phyloP scores from a whole-genome alignment of 2,888 invertebrate genomes.

The Drosophila lutescens region DNA sequence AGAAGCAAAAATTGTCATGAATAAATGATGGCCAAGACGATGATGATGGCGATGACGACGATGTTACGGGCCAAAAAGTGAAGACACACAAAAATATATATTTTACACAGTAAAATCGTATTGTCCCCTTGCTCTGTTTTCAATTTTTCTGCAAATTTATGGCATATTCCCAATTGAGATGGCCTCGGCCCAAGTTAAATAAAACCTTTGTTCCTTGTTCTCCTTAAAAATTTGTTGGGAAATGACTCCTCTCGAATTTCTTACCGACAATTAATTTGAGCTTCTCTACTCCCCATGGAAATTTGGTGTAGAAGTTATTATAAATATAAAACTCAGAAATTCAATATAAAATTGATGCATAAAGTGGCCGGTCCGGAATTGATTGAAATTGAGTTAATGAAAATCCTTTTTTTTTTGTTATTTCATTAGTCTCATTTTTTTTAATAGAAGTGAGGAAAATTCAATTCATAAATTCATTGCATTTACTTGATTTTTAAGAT shows the following conservation, averaged over 20 bases:
- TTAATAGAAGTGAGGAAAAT: neutral
- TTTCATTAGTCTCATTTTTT: neutral
- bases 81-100: conserved; percentile 29
- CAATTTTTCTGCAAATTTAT: conserved; percentile 40
- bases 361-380: conserved; percentile 24
- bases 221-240: conserved; percentile 19
- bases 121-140: conserved; percentile 20
- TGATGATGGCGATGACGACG: conserved; percentile 21
- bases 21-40: conserved; percentile 58
- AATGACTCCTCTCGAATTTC: conserved; percentile 6
- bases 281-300: conserved; percentile 10
- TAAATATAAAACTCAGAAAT: conserved; percentile 22
- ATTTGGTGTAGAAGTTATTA: conserved; percentile 17
- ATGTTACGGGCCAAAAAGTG: conserved; percentile 15
- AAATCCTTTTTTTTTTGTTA: conserved; percentile 6
- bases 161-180: conserved; percentile 44
- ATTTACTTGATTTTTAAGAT: no score
- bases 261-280: conserved; percentile 33
- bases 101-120: conserved; percentile 25
- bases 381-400: conserved; percentile 24
- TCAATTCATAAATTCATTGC: no score
- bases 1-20: conserved; percentile 56
- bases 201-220: conserved; percentile 23
- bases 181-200: conserved; percentile 19
- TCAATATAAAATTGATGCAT: conserved; percentile 29